phyloP scores from a whole-genome alignment of 1,140 invertebrate species.

The Dolichoris vasculosae region DNA sequence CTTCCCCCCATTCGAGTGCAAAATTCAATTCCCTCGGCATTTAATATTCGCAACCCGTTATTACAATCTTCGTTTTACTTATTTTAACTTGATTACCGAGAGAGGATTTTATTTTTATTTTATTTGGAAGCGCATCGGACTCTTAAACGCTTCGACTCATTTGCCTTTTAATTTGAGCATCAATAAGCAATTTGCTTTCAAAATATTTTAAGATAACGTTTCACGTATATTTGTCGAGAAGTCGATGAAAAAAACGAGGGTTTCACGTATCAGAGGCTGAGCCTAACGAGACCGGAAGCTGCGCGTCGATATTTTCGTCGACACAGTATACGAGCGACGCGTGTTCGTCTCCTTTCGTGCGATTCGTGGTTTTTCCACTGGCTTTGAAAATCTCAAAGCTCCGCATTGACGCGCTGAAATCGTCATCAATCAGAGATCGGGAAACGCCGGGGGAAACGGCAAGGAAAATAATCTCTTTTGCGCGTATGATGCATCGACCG shows the following conservation, averaged over 20 bases:
- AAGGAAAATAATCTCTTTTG: not conserved
- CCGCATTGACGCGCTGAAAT: not conserved
- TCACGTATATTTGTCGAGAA: not conserved
- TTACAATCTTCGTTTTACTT: not conserved
- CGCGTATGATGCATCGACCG: not conserved
- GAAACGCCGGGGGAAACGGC: not conserved
- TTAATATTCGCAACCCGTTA: not conserved
- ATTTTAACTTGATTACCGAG: not conserved
- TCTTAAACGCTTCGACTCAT: not conserved
- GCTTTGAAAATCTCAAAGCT: not conserved
- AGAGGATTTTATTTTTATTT: not conserved
- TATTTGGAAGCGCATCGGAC: not conserved
- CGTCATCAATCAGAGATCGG: slow-evolving; percentile 27
- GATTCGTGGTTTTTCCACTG: not conserved
- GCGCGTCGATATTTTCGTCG: not conserved
- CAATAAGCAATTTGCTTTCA: slow-evolving; percentile 30
- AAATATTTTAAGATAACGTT: slow-evolving; percentile 43
- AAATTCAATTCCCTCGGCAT: not conserved
- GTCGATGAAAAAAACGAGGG: not conserved
- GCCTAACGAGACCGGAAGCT: slow-evolving; percentile 34
- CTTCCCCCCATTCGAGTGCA: not conserved
- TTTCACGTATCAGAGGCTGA: not conserved
- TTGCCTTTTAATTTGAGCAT: not conserved
- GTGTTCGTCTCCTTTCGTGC: not conserved
- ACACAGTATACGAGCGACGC: not conserved